Conservation (phyloP, 1,140 invertebrate species). For the Drosophila willistoni region DNA sequence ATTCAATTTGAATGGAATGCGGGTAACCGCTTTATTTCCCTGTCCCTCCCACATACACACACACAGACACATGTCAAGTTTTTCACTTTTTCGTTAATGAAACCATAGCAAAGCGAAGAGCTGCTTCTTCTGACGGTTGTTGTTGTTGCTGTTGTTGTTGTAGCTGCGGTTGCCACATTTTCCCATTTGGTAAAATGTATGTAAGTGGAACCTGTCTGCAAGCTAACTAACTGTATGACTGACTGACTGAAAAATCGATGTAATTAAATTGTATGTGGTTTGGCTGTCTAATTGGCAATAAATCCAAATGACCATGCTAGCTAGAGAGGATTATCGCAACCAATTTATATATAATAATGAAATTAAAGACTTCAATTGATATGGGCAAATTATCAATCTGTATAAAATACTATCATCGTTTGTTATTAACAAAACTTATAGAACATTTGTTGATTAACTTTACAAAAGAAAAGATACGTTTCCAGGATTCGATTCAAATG, state of each 20-base stretch:
- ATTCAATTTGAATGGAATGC: slow-evolving; percentile 73
- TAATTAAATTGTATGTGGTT: slow-evolving; percentile 43
- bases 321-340: too few species aligned
- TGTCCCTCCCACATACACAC: too few species aligned
- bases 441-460: too few species aligned
- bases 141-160: too few species aligned
- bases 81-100: slow-evolving; percentile 33
- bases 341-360: neutral
- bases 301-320: neutral
- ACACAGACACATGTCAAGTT: slow-evolving; percentile 12
- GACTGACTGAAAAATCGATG: slow-evolving; percentile 58
- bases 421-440: too few species aligned
- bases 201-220: slow-evolving; percentile 24
- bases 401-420: too few species aligned
- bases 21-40: slow-evolving; percentile 9
- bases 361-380: too few species aligned
- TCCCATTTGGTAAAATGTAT: slow-evolving; percentile 15
- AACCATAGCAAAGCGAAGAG: slow-evolving; percentile 40
- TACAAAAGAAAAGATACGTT: too few species aligned
- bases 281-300: slow-evolving; percentile 12
- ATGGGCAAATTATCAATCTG: too few species aligned
- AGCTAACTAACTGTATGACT: slow-evolving; percentile 4
- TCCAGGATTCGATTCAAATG: too few species aligned
- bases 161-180: slow-evolving; percentile 38
- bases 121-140: slow-evolving; percentile 15